Percentiles rank a stretch among this genome's conserved stretches.
phyloP scores from a whole-genome alignment of 2,888 invertebrate species.

The Ophion costatus region DNA sequence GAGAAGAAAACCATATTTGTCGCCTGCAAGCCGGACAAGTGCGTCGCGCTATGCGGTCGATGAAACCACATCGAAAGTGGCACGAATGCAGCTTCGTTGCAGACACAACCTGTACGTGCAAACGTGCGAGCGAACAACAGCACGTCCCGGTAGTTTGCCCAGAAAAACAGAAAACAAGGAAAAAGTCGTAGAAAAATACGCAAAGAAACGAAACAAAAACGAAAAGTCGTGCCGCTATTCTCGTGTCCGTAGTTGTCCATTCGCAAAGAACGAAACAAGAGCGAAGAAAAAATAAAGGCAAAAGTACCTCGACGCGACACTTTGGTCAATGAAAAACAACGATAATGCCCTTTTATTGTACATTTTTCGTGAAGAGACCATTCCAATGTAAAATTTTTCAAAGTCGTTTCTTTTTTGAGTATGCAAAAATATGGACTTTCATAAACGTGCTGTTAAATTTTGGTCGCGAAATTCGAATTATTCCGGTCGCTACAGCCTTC shows the following conservation, averaged over 20 bases:
- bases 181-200: not conserved
- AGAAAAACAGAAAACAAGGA: slow-evolving; percentile 8
- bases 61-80: slow-evolving; percentile 29
- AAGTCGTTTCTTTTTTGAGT: too few relatives aligned
- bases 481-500: too few relatives aligned
- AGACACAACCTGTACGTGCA: slow-evolving; percentile 7
- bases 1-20: slow-evolving; percentile 52
- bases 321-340: too few relatives aligned
- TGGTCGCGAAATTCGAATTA: too few relatives aligned
- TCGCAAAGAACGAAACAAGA: not conserved
- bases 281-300: not conserved
- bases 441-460: too few relatives aligned
- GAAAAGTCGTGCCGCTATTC: slow-evolving; percentile 27
- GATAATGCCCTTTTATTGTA: too few relatives aligned
- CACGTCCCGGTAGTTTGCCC: slow-evolving; percentile 29
- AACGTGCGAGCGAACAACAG: slow-evolving; percentile 42
- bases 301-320: not conserved
- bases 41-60: slow-evolving; percentile 32
- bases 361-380: too few relatives aligned
- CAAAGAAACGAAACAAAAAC: not conserved
- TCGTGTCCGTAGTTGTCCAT: not conserved
- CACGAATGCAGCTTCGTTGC: slow-evolving; percentile 32
- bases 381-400: too few relatives aligned
- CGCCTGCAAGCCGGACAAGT: slow-evolving; percentile 35
- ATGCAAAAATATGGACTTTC: too few relatives aligned